These are phyloP conservation scores for Patella ulyssiponensis DNA, from an alignment of 2,888 invertebrate genomes.

Conservation along the genomic window DNA sequence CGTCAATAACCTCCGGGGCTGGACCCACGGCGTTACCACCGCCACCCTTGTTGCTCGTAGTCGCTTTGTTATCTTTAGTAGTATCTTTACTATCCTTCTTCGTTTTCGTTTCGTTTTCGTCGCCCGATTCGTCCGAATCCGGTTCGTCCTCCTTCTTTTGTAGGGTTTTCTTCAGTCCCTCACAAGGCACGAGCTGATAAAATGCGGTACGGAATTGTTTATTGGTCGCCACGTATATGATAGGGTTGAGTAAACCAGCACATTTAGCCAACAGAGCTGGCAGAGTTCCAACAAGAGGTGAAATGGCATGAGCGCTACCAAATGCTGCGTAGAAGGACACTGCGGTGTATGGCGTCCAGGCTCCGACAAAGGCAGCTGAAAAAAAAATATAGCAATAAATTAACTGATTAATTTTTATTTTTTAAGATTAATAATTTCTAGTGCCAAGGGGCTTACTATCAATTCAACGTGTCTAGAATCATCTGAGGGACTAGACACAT, in stretches of 20 bases:
- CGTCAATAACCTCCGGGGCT: not conserved
- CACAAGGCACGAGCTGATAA: conserved; percentile 45
- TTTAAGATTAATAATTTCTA: too few species aligned
- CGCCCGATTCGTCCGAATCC: conserved; percentile 33
- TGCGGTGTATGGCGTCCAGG: conserved; percentile 63
- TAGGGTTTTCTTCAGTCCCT: conserved; percentile 24
- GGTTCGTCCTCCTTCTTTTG: conserved; percentile 31
- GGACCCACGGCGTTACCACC: conserved; percentile 17
- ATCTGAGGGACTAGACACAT: too few species aligned
- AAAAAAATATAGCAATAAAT: not conserved
- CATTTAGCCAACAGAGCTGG: conserved; percentile 59
- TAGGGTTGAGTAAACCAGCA: conserved; percentile 56
- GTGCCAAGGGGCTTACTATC: too few species aligned
- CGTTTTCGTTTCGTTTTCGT: conserved; percentile 29
- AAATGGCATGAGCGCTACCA: conserved; percentile 42
- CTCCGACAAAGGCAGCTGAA: conserved; percentile 50
- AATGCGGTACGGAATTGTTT: conserved; percentile 53
- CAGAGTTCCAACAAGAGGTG: conserved; percentile 42
- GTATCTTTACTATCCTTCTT: not conserved
- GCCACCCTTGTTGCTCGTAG: not conserved
- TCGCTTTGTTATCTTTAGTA: not conserved
- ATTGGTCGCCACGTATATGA: conserved; percentile 63
- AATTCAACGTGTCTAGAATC: too few species aligned
- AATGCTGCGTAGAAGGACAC: conserved; percentile 57
- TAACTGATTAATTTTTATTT: too few species aligned